Evolutionary conservation across 2,797 vertebrate genomes (phyloP).

Genomic region (Acrossocheilus wenchowensis): DNA sequence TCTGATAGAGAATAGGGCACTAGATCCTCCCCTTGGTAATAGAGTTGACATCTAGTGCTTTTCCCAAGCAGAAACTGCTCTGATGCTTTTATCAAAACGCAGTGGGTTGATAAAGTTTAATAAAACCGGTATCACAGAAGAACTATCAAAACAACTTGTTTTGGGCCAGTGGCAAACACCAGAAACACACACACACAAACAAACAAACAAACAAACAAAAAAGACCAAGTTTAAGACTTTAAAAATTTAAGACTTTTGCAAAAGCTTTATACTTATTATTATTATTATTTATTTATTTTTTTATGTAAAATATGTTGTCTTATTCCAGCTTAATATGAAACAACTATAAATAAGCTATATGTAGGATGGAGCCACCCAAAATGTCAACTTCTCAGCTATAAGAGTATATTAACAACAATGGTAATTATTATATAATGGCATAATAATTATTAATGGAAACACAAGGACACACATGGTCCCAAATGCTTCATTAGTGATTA

Average conservation of each 20-base stretch:
- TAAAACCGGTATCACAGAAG: not conserved
- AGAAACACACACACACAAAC: not conserved
- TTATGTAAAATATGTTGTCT: not conserved
- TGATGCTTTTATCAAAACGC: not conserved
- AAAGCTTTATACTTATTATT: too few species aligned
- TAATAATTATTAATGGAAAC: not conserved
- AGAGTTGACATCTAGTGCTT: constrained; percentile 28
- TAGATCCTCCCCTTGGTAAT: constrained; percentile 33
- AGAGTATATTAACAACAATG: too few species aligned
- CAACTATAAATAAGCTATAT: not conserved
- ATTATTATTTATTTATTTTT: too few species aligned
- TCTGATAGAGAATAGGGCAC: constrained; percentile 20
- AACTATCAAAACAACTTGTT: not conserved
- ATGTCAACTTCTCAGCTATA: not conserved
- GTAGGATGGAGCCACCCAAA: not conserved
- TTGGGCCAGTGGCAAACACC: not conserved
- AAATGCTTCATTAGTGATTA: not conserved
- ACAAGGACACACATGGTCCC: not conserved
- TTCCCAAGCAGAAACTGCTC: not conserved
- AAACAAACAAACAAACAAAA: too few species aligned
- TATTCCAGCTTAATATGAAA: not conserved
- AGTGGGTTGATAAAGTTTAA: not conserved
- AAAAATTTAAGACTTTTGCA: too few species aligned
- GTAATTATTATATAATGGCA: too few species aligned
- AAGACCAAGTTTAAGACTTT: too few species aligned